Evolutionary conservation across 2,797 vertebrate genomes (phyloP).

Genomic region (Aldrovandia affinis): DNA sequence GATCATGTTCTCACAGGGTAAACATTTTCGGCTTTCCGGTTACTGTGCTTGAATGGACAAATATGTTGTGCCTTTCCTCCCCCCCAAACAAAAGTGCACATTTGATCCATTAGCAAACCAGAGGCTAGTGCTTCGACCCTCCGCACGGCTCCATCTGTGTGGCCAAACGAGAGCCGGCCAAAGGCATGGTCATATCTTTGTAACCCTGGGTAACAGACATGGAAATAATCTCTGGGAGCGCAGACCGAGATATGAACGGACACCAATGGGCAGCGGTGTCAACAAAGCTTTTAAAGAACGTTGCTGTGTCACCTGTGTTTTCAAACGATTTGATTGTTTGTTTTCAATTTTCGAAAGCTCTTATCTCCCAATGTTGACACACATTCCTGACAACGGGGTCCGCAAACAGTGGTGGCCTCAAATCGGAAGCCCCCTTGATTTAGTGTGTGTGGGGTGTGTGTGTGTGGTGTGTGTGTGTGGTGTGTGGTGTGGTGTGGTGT

Average conservation of each 20-base stretch:
- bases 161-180: background rate
- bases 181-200: background rate
- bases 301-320: background rate
- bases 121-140: background rate
- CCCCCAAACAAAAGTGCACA: background rate
- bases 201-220: background rate
- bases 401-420: background rate
- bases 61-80: background rate
- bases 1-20: background rate
- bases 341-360: background rate
- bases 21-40: background rate
- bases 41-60: background rate
- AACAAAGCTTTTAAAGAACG: background rate
- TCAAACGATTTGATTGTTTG: background rate
- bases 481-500: too few species aligned
- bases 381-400: background rate
- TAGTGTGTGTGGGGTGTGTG: background rate
- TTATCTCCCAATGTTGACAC: constrained; percentile 1
- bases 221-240: background rate
- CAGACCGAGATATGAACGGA: background rate
- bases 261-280: background rate
- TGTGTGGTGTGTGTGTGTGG: too few species aligned
- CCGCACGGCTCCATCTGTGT: background rate
- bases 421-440: background rate
- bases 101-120: background rate